phyloP scores from a whole-genome alignment of 2,797 vertebrate species.

The Leptodactylus fallax region DNA sequence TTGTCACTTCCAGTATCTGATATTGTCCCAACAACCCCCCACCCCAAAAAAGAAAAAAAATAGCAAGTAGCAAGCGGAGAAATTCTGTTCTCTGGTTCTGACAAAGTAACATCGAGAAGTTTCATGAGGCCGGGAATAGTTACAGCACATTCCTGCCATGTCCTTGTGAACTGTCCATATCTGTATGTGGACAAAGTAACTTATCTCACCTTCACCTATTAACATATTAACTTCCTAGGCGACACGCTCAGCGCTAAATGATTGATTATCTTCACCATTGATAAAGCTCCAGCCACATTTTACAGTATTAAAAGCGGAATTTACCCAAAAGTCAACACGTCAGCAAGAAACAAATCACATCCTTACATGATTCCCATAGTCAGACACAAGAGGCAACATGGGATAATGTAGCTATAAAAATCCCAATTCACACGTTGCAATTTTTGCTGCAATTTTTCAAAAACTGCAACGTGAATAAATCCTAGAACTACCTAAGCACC shows the following conservation, averaged over 20 bases:
- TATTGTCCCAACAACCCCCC: background rate
- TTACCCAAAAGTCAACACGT: background rate
- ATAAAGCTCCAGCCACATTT: too few relatives aligned
- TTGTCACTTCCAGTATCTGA: slow-evolving; percentile 3
- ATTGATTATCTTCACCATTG: slow-evolving; percentile 23
- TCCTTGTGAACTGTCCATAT: slow-evolving; percentile 50
- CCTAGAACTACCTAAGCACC: too few relatives aligned
- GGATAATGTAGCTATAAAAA: background rate
- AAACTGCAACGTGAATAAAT: background rate
- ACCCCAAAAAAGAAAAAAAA: background rate
- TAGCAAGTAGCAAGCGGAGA: slow-evolving; percentile 1
- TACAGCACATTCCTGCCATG: slow-evolving; percentile 42
- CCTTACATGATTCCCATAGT: background rate
- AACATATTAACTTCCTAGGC: slow-evolving; percentile 62
- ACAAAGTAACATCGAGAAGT: background rate
- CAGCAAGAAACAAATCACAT: background rate
- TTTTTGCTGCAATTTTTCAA: too few relatives aligned
- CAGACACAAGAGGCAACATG: background rate
- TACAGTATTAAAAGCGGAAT: background rate
- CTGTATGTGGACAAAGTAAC: slow-evolving; percentile 32
- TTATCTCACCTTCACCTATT: slow-evolving; percentile 40
- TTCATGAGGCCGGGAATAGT: background rate
- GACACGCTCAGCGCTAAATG: slow-evolving; percentile 15
- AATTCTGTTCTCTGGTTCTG: background rate
- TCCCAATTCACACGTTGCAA: too few relatives aligned